Evolutionary conservation across 2,113 vertebrate genomes (phyloP), one percentile per base, ranked within the genome.

Genomic region (Scomber japonicus): DNA sequence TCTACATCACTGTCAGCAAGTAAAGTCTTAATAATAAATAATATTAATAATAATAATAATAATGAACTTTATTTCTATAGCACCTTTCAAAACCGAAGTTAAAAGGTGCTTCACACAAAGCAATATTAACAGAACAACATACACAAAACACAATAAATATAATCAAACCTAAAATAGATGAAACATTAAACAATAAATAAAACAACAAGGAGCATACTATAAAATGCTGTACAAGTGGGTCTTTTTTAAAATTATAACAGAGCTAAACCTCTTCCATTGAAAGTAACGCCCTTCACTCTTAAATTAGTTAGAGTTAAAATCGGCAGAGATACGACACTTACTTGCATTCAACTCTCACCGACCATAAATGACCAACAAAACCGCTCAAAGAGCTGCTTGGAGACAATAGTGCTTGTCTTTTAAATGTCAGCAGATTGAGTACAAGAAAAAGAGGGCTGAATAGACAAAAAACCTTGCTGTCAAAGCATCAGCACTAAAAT

Each of bases 401-500:
- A 31, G 66, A 80, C 73, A 88, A 84, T 31, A 57, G 59, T 30
- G 57, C 53, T 51, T 73, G 80, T 45, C 61, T 83, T 81, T 53
- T 80, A 81, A 75, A 10, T 62, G 81, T 65, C 31, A 65, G 44
- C 31, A 27, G 69, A 60, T 46, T 5, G 75, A 77, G 57, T 5
- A 48, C 30, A 16, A 71, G 60, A 62, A 69, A 78, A 67, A 64
- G 35, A 64, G 17, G n/a, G 50, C 12, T 63, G 35, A 78, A 69
- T 10, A 16, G 60, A 80, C 87, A 87, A 85, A 27, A 88, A 65
- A 61, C 68, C 60, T 75, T 56, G 50, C 68, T 71, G 83, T 88
- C 81, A 88, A 77, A 80, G 67, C 44, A 63, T 60, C 49, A 50
- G 68, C 82, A 69, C 81, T 80, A 65, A 87, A 86, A 67, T 71